A percentile compares a stretch with the other conserved stretches of the same genome.
Conservation (phyloP, 2,797 vertebrate species). For the Antrozous pallidus region DNA sequence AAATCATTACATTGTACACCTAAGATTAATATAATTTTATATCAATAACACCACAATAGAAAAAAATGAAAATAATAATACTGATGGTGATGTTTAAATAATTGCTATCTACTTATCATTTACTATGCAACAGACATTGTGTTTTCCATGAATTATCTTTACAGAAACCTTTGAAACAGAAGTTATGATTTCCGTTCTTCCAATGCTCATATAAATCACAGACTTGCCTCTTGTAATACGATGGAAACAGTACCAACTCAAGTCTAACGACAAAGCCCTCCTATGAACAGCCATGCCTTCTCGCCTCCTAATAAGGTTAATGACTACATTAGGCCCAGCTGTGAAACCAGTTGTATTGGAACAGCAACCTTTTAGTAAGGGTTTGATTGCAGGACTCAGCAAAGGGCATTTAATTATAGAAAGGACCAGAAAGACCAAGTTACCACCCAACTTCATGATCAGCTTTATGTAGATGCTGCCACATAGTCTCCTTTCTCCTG, state of each 20-base stretch:
- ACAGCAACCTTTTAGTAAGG: neutral
- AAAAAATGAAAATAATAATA: neutral
- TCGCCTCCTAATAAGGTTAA: neutral
- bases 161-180: neutral
- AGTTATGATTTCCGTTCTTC: neutral
- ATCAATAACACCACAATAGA: neutral
- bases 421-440: neutral
- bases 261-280: neutral
- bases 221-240: neutral
- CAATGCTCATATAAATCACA: slow-evolving; percentile 9
- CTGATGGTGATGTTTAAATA: neutral
- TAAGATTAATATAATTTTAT: neutral
- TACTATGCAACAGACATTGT: neutral
- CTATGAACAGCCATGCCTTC: neutral
- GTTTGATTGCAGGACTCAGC: neutral
- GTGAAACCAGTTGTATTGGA: neutral
- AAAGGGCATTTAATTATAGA: neutral
- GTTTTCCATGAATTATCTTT: neutral
- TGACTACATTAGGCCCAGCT: neutral
- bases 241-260: neutral
- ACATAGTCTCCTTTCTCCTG: neutral
- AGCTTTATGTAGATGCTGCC: neutral
- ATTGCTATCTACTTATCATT: neutral
- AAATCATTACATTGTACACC: neutral
- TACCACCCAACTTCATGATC: neutral